Evolutionary conservation across 2,113 vertebrate genomes (phyloP).

Genomic region (Anseranas semipalmata): DNA sequence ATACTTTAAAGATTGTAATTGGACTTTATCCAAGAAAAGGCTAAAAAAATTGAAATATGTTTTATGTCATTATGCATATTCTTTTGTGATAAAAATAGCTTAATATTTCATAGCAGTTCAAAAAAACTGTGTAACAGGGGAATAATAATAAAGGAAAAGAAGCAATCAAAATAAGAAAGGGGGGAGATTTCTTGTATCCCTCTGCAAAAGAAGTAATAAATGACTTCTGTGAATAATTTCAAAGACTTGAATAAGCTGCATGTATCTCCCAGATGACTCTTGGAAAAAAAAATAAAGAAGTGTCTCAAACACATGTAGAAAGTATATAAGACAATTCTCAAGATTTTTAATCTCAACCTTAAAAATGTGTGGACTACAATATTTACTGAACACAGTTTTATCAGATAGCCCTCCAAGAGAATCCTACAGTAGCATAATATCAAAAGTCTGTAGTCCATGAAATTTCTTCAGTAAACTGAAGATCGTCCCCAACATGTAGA

Average conservation of each 20-base stretch:
- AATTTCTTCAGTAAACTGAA: conserved; percentile 31
- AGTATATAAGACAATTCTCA: background rate
- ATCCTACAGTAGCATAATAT: conserved; percentile 6
- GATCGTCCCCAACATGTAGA: background rate
- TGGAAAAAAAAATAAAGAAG: conserved; percentile 25
- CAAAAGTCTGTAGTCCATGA: background rate
- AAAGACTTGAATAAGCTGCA: conserved; percentile 50
- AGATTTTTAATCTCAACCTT: background rate
- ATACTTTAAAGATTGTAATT: conserved; percentile 72
- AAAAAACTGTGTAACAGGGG: conserved; percentile 59
- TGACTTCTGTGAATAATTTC: conserved; percentile 68
- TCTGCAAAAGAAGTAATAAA: conserved; percentile 62
- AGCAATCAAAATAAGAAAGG: conserved; percentile 65
- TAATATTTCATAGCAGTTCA: conserved; percentile 49
- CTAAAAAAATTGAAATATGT: conserved; percentile 75
- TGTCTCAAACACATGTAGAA: conserved; percentile 38
- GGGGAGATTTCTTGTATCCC: conserved; percentile 41
- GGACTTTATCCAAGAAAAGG: conserved; percentile 70
- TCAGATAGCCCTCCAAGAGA: conserved; percentile 12
- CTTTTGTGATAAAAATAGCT: conserved; percentile 73
- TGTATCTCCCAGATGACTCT: conserved; percentile 45
- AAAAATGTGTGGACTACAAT: conserved; percentile 44
- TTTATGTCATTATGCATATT: conserved; percentile 70
- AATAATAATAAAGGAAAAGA: conserved; percentile 68
- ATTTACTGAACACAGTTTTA: conserved; percentile 37